Percentiles rank a stretch among this genome's conserved stretches.
Conservation (phyloP, 2,888 invertebrate genomes). For the Theristus sp. region DNA sequence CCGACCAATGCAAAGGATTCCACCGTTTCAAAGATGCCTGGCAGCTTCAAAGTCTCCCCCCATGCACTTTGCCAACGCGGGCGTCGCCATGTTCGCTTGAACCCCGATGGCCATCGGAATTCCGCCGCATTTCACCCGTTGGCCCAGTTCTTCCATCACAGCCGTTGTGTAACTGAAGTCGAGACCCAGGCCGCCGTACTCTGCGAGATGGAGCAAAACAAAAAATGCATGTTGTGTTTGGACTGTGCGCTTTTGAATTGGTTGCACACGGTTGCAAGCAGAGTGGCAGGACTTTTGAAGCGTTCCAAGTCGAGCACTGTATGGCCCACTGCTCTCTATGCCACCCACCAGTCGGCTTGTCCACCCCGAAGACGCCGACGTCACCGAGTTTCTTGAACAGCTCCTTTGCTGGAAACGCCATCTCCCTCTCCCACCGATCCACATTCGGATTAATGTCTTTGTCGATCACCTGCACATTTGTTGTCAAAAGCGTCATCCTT, state of each 20-base stretch:
- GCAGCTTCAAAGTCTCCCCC: no score
- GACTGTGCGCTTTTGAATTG: no score
- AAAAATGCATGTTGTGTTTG: no score
- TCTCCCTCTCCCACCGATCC: conserved; percentile 38
- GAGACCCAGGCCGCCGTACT: conserved; percentile 40
- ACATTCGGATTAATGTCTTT: conserved; percentile 40
- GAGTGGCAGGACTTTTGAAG: no score
- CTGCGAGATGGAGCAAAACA: conserved; percentile 18
- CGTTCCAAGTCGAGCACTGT: no score
- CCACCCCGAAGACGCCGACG: conserved; percentile 40
- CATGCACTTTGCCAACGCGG: conserved; percentile 34
- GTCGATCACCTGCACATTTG: conserved; percentile 27
- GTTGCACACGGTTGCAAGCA: no score
- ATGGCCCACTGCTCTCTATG: no score
- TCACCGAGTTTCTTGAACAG: conserved; percentile 39
- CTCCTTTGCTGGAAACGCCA: conserved; percentile 37
- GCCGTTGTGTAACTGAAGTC: conserved; percentile 40
- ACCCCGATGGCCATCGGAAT: conserved; percentile 39
- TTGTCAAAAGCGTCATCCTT: no score
- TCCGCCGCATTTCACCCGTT: conserved; percentile 37
- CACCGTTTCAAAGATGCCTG: not conserved
- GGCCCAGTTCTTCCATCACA: conserved; percentile 38
- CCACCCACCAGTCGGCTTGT: conserved; percentile 33
- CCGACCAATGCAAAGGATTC: not conserved
- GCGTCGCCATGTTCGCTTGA: conserved; percentile 41